A percentile compares a stretch with the other conserved stretches of the same genome.
Evolutionary conservation across 2,797 vertebrate genomes (phyloP).

Genomic region (Eleutherodactylus coqui): DNA sequence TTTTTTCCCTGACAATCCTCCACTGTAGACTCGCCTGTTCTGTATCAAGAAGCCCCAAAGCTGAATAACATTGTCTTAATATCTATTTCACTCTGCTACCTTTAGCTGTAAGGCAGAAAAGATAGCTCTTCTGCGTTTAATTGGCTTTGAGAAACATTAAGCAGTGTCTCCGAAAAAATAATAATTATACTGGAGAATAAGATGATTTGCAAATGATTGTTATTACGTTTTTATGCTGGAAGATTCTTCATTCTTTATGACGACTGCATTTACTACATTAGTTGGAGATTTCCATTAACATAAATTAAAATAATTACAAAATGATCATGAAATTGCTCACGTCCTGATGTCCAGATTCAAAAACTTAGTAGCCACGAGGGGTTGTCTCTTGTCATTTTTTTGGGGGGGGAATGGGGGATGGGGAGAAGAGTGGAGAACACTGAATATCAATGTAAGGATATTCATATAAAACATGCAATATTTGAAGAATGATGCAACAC

Average conservation of each 20-base stretch:
- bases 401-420: neutral
- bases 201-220: conserved; percentile 22
- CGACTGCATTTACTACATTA: neutral
- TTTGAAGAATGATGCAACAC: no score
- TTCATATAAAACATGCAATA: no score
- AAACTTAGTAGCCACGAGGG: neutral
- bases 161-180: conserved; percentile 1
- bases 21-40: neutral
- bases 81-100: conserved; percentile 45
- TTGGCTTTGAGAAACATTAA: conserved; percentile 26
- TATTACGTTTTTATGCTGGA: conserved; percentile 11
- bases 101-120: conserved; percentile 43
- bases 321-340: neutral
- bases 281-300: neutral
- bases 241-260: conserved; percentile 4
- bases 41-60: conserved; percentile 11
- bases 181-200: conserved; percentile 24
- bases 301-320: neutral
- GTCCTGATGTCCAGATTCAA: neutral
- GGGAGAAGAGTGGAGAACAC: no score
- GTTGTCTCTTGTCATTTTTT: neutral
- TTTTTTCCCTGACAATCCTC: conserved; percentile 22
- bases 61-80: conserved; percentile 49
- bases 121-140: conserved; percentile 23
- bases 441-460: neutral